Conservation (phyloP, 2,888 invertebrate genomes). For the Zaprionus bogoriensis region DNA sequence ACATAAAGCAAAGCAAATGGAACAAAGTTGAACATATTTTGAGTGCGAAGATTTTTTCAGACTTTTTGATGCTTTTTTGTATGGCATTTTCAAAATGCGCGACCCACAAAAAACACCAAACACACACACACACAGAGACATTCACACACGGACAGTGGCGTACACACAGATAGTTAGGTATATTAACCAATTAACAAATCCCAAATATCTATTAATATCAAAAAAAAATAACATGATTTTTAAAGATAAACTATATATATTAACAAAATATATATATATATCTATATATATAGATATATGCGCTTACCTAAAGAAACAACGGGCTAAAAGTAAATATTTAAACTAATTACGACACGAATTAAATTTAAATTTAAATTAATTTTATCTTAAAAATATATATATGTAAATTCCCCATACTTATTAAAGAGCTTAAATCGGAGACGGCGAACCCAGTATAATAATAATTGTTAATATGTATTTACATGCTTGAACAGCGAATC, state of each 20-base stretch:
- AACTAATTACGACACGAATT: constrained; percentile 8
- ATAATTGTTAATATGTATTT: constrained; percentile 60
- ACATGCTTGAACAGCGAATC: constrained; percentile 50
- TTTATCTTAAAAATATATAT: constrained; percentile 33
- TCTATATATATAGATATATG: constrained; percentile 27
- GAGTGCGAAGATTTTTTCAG: constrained; percentile 63
- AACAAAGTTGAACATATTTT: constrained; percentile 73
- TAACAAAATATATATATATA: constrained; percentile 18
- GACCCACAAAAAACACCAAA: constrained; percentile 1
- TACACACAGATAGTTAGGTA: constrained; percentile 60
- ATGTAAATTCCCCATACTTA: constrained; percentile 44
- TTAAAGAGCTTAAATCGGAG: constrained; percentile 46
- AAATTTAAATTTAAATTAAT: constrained; percentile 30
- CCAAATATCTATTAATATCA: constrained; percentile 62
- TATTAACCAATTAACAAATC: constrained; percentile 65
- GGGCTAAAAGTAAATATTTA: constrained; percentile 16
- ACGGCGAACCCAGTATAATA: constrained; percentile 34
- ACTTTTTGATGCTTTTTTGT: constrained; percentile 72
- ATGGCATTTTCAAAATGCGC: constrained; percentile 45
- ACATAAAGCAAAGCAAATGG: constrained; percentile 62
- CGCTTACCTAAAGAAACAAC: constrained; percentile 38
- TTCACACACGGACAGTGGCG: no score
- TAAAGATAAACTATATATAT: constrained; percentile 55
- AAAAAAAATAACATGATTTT: constrained; percentile 54
- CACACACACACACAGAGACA: neutral